These are phyloP conservation scores for Hoplostethus atlanticus DNA, from an alignment of 2,797 vertebrate species.

Conservation along the genomic window DNA sequence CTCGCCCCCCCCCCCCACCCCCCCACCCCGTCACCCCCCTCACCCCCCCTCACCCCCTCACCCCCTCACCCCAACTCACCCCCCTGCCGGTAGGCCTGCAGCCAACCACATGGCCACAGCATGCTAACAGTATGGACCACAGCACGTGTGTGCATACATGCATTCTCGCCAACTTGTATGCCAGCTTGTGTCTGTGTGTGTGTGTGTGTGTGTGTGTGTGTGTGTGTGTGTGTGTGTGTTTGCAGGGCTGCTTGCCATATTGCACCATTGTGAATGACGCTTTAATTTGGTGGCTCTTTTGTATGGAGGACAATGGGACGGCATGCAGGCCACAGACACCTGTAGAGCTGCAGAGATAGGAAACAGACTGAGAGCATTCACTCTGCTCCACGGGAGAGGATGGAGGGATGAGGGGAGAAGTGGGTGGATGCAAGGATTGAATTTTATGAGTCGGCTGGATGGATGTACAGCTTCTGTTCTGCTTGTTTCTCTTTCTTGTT, in stretches of 20 bases:
- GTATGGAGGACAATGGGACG: no score
- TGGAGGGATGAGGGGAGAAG: no score
- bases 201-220: slow-evolving; percentile 10
- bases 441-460: no score
- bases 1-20: neutral
- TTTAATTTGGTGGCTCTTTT: no score
- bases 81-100: neutral
- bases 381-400: no score
- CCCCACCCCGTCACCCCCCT: no score
- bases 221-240: neutral
- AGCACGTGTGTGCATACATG: neutral
- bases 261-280: no score
- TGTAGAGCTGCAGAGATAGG: slow-evolving; percentile 17
- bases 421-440: no score
- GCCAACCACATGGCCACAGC: slow-evolving; percentile 29
- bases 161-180: neutral
- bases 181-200: neutral
- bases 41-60: neutral
- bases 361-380: slow-evolving; percentile 13
- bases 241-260: slow-evolving; percentile 8
- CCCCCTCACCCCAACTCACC: slow-evolving; percentile 6
- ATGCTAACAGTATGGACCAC: slow-evolving; percentile 1
- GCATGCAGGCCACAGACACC: neutral
- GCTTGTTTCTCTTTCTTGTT: no score
- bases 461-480: no score